Evolutionary conservation across 1,140 invertebrate genomes (phyloP).

Genomic region (Zaprionus gabonicus): DNA sequence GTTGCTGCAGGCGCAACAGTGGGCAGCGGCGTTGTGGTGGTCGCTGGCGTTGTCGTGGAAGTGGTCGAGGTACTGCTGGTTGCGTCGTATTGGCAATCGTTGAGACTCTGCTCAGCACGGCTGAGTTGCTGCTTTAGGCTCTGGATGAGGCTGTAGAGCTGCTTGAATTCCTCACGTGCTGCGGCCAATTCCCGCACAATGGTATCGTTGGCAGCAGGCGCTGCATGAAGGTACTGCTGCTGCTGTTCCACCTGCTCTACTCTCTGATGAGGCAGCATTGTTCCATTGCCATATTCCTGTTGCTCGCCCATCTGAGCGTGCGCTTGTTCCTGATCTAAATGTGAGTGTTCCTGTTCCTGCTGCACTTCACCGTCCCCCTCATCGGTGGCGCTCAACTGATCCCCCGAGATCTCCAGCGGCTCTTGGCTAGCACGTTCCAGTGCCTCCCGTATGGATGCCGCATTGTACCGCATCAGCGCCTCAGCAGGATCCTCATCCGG

Average conservation of each 20-base stretch:
- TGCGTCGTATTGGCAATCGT: constrained; percentile 4
- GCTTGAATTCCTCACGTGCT: constrained; percentile 22
- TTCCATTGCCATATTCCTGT: constrained; percentile 12
- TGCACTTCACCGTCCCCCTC: constrained; percentile 10
- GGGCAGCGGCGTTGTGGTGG: not conserved
- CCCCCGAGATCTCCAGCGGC: constrained; percentile 68
- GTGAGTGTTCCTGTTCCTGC: constrained; percentile 14
- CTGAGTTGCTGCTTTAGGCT: constrained; percentile 16
- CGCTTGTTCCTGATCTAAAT: not conserved
- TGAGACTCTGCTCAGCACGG: constrained; percentile 25
- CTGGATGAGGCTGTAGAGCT: constrained; percentile 34
- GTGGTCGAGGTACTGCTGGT: not conserved
- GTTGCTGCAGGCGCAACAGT: constrained; percentile 9
- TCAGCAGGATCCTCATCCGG: constrained; percentile 79
- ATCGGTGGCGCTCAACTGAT: constrained; percentile 30
- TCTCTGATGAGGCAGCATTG: not conserved
- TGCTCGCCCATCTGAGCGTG: not conserved
- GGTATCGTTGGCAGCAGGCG: not conserved
- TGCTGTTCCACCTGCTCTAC: not conserved
- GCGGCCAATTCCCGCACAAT: constrained; percentile 11
- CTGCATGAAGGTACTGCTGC: not conserved
- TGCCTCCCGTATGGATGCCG: constrained; percentile 74
- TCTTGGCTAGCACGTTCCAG: constrained; percentile 69
- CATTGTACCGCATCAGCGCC: constrained; percentile 80
- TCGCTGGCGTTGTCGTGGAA: not conserved